Percentiles rank a stretch among this genome's conserved stretches.
Conservation (phyloP, 2,888 invertebrate genomes). For the Timema podura region DNA sequence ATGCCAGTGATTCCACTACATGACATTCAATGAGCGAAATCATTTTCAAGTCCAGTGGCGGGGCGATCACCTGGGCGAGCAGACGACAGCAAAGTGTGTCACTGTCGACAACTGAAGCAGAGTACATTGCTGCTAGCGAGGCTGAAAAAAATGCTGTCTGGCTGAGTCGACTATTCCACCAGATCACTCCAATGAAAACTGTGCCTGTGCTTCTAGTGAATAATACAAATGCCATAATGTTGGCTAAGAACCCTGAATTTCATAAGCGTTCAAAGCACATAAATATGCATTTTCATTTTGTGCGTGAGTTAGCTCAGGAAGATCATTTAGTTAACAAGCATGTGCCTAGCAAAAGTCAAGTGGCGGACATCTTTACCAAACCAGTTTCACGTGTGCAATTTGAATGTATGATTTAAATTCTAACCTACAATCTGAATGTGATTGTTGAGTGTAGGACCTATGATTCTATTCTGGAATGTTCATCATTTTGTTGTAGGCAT, state of each 20-base stretch:
- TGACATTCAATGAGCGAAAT: background rate
- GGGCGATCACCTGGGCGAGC: background rate
- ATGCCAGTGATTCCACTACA: background rate
- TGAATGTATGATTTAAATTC: no score
- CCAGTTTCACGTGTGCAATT: no score
- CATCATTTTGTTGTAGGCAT: no score
- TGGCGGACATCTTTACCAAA: background rate
- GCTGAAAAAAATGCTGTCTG: background rate
- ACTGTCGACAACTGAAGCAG: background rate
- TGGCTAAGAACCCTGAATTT: background rate
- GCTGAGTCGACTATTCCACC: background rate
- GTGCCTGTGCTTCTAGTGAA: background rate
- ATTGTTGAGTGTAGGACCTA: no score
- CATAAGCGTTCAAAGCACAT: background rate
- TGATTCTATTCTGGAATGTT: no score
- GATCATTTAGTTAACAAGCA: background rate
- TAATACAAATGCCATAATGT: background rate
- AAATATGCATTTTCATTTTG: background rate
- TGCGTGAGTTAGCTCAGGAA: background rate
- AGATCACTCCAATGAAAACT: background rate
- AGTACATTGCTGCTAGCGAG: background rate
- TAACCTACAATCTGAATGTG: no score
- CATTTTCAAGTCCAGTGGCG: background rate
- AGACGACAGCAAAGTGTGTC: background rate
- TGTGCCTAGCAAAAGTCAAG: background rate